Evolutionary conservation across 2,113 vertebrate genomes (phyloP).

Genomic region (Xenopus laevis): DNA sequence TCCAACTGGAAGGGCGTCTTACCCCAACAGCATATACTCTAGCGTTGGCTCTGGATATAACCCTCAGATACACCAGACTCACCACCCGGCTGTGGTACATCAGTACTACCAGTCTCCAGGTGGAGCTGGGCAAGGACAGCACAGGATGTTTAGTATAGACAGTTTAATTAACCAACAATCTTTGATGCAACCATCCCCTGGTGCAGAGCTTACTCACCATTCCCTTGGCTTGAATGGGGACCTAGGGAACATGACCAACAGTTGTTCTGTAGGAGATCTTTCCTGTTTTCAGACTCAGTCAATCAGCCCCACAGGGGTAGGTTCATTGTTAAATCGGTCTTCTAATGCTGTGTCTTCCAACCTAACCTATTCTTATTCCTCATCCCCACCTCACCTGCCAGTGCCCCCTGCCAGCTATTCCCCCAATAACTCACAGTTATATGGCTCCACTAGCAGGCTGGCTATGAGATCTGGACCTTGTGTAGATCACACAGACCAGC

Average conservation of each 20-base stretch:
- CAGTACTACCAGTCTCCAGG: slow-evolving; percentile 66
- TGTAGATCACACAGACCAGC: slow-evolving; percentile 78
- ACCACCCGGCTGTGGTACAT: slow-evolving; percentile 71
- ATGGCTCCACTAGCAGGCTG: slow-evolving; percentile 71
- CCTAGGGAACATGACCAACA: slow-evolving; percentile 61
- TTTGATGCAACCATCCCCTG: slow-evolving; percentile 64
- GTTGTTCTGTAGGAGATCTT: slow-evolving; percentile 70
- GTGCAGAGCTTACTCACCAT: slow-evolving; percentile 64
- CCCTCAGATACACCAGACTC: slow-evolving; percentile 55
- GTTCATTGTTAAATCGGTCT: slow-evolving; percentile 58
- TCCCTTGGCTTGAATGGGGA: slow-evolving; percentile 63
- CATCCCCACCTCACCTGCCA: slow-evolving; percentile 70
- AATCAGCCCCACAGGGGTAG: slow-evolving; percentile 55
- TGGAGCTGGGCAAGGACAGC: slow-evolving; percentile 65
- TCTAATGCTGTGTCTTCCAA: slow-evolving; percentile 60
- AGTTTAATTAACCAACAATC: slow-evolving; percentile 84
- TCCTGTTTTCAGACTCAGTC: slow-evolving; percentile 73
- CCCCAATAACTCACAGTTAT: slow-evolving; percentile 74
- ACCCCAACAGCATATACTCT: slow-evolving; percentile 67
- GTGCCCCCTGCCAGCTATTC: slow-evolving; percentile 71
- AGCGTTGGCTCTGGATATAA: slow-evolving; percentile 65
- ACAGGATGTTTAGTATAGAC: slow-evolving; percentile 91
- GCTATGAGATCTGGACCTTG: slow-evolving; percentile 67
- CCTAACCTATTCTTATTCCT: slow-evolving; percentile 70
- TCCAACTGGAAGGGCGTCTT: slow-evolving; percentile 65